A percentile compares a stretch with the other conserved stretches of the same genome.
phyloP scores from a whole-genome alignment of 2,113 vertebrate genomes.

The Tychaedon coryphoeus region DNA sequence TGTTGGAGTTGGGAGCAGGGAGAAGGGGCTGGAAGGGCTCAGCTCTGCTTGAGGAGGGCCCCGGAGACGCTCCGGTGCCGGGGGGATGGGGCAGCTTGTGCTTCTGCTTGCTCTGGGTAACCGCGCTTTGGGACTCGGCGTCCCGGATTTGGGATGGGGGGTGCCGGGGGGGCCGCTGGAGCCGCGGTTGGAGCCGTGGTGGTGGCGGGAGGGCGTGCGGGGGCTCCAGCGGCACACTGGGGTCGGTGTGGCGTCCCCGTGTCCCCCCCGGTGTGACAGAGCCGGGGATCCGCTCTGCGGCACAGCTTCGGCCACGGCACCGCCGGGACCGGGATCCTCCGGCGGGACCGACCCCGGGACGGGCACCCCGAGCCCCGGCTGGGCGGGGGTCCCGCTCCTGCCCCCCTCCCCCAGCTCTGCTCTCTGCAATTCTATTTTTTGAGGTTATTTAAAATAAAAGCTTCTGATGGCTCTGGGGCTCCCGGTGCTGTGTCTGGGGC shows the following conservation, averaged over 20 bases:
- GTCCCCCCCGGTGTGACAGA: not conserved
- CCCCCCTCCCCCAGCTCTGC: not conserved
- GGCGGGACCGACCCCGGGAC: not conserved
- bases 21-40: not conserved
- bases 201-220: rapidly evolving
- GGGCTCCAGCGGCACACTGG: not conserved
- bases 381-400: not conserved
- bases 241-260: rapidly evolving
- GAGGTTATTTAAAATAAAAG: conserved; percentile 59
- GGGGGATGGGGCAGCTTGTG: not conserved
- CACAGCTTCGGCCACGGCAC: not conserved
- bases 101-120: conserved; percentile 37
- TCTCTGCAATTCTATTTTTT: conserved; percentile 47
- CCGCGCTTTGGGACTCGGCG: not conserved
- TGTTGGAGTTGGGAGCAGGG: not conserved
- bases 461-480: not conserved
- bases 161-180: not conserved
- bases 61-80: not conserved
- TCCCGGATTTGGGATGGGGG: not conserved
- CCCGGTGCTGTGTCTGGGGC: not conserved
- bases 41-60: not conserved
- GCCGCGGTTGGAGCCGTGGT: not conserved
- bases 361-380: not conserved
- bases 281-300: not conserved
- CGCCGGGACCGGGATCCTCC: rapidly evolving